Evolutionary conservation across 2,888 invertebrate genomes (phyloP).

Genomic region (Byasa hedistus): DNA sequence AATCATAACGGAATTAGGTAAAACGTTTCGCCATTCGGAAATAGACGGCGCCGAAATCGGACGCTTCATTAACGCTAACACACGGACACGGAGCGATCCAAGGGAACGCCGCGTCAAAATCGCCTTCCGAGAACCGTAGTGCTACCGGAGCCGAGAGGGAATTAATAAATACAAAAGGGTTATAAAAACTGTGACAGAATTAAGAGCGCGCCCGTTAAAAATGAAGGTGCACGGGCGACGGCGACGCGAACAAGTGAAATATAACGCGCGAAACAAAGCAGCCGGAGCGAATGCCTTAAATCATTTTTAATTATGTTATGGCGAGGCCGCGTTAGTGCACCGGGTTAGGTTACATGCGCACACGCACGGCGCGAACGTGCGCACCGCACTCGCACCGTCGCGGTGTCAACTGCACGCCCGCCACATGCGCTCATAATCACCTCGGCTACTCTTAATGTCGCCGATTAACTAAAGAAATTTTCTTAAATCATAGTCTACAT

Average conservation of each 20-base stretch:
- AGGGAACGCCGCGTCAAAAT: conserved; percentile 77
- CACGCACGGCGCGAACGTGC: conserved; percentile 33
- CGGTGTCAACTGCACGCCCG: conserved; percentile 32
- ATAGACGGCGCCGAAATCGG: conserved; percentile 66
- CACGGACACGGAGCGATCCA: conserved; percentile 63
- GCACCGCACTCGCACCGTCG: conserved; percentile 36
- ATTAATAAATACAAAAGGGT: conserved; percentile 79
- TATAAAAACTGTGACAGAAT: conserved; percentile 80
- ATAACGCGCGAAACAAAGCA: conserved; percentile 81
- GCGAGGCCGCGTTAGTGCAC: conserved; percentile 53
- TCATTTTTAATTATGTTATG: conserved; percentile 81
- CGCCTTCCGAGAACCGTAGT: conserved; percentile 75
- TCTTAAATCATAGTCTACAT: conserved; percentile 4
- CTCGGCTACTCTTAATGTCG: conserved; percentile 4
- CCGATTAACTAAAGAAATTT: conserved; percentile 16
- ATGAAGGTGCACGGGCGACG: conserved; percentile 64
- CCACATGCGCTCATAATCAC: conserved; percentile 23
- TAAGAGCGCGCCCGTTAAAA: conserved; percentile 76
- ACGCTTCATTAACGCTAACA: conserved; percentile 69
- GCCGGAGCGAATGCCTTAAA: conserved; percentile 80
- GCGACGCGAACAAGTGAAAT: conserved; percentile 79
- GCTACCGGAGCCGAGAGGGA: conserved; percentile 76
- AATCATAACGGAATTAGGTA: conserved; percentile 1
- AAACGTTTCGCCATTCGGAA: conserved; percentile 21
- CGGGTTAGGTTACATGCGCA: conserved; percentile 60